Evolutionary conservation across 2,113 vertebrate genomes (phyloP).

Genomic region (Sylvietta virens): DNA sequence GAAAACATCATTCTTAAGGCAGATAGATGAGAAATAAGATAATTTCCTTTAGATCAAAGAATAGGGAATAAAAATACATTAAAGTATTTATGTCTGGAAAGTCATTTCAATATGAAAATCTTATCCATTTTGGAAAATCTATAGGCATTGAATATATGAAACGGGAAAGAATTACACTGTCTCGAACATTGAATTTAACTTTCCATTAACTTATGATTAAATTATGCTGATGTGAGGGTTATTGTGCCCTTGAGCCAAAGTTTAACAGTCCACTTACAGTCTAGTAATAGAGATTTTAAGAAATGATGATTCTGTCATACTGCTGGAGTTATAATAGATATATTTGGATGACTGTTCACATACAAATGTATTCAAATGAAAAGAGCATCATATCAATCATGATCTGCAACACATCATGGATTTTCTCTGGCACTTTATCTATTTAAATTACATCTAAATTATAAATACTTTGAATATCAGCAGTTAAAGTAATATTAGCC

Average conservation of each 20-base stretch:
- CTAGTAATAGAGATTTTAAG: conserved; percentile 63
- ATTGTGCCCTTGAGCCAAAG: conserved; percentile 66
- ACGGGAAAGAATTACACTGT: conserved; percentile 17
- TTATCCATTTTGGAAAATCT: conserved; percentile 53
- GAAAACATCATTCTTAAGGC: neutral
- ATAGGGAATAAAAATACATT: conserved; percentile 16
- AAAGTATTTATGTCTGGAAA: conserved; percentile 16
- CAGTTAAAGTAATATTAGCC: conserved; percentile 40
- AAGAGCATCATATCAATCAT: conserved; percentile 36
- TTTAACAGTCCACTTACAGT: conserved; percentile 63
- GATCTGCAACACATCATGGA: conserved; percentile 12
- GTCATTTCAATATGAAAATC: conserved; percentile 47
- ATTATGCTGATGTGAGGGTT: conserved; percentile 67
- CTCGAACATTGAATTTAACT: conserved; percentile 65
- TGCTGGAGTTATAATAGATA: conserved; percentile 33
- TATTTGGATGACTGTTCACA: conserved; percentile 42
- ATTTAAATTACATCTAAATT: conserved; percentile 37
- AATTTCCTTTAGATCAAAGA: conserved; percentile 13
- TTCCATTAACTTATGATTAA: conserved; percentile 69
- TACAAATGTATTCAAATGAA: conserved; percentile 65
- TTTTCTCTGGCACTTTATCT: conserved; percentile 9
- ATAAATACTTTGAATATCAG: conserved; percentile 42
- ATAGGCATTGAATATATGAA: conserved; percentile 16
- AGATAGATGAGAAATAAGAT: conserved; percentile 23
- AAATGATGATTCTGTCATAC: conserved; percentile 59